Evolutionary conservation across 2,797 vertebrate species (phyloP).

Genomic region (Tokudaia muenninki): DNA sequence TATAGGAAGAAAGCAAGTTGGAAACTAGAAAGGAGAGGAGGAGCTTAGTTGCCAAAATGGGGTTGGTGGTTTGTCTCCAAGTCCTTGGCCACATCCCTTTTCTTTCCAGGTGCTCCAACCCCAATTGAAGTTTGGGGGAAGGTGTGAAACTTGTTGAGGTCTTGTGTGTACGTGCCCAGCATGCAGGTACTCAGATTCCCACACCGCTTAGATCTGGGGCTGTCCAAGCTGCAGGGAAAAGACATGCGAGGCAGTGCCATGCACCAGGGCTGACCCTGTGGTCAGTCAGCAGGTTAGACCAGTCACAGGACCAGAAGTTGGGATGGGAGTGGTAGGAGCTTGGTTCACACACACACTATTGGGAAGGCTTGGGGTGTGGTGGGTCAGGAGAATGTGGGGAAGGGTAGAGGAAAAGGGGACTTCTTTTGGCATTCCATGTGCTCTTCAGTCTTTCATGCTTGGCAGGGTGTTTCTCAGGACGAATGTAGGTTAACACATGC

Average conservation of each 20-base stretch:
- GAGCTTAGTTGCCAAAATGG: constrained; percentile 89
- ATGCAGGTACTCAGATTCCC: constrained; percentile 96
- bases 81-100: constrained; percentile 90
- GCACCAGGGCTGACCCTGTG: constrained; percentile 82
- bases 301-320: background rate
- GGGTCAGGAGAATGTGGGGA: background rate
- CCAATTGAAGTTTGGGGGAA: constrained; percentile 95
- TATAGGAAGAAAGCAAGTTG: constrained; percentile 68
- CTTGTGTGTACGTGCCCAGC: constrained; percentile 96
- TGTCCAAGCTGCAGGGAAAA: constrained; percentile 94
- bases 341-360: background rate
- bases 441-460: constrained; percentile 82
- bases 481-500: constrained; percentile 76
- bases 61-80: constrained; percentile 89
- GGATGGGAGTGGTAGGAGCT: background rate
- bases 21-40: background rate
- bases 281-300: background rate
- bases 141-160: constrained; percentile 96
- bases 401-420: background rate
- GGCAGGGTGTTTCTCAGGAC: constrained; percentile 64
- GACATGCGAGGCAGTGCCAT: constrained; percentile 93
- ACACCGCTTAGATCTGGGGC: constrained; percentile 95
- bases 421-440: constrained; percentile 74
- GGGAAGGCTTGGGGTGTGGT: background rate
- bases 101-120: constrained; percentile 96